Conservation (phyloP, 2,888 invertebrate species). For the Capitulum mitella region DNA sequence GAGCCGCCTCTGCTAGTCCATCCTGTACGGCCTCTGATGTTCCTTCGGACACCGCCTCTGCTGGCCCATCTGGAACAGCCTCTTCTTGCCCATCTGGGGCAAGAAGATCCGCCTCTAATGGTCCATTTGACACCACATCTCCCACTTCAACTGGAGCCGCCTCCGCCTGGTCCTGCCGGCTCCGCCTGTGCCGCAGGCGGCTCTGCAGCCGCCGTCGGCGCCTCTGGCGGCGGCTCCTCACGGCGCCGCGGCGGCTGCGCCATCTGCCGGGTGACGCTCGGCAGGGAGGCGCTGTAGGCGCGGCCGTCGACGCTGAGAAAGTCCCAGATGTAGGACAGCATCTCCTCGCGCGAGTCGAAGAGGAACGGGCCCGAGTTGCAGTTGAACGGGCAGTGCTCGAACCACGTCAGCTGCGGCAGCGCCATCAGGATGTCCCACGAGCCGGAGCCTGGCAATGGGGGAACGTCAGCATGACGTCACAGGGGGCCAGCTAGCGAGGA, state of each 20-base stretch:
- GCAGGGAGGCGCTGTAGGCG: neutral
- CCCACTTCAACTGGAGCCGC: too few species aligned
- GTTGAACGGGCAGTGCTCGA: slow-evolving; percentile 35
- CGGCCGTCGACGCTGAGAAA: neutral
- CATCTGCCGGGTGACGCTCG: neutral
- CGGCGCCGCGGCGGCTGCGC: neutral
- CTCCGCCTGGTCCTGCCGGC: neutral
- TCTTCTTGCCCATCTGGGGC: too few species aligned
- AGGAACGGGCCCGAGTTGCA: slow-evolving; percentile 34
- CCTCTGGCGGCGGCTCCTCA: neutral
- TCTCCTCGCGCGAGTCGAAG: slow-evolving; percentile 33
- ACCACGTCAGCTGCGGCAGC: slow-evolving; percentile 30
- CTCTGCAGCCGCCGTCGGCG: neutral
- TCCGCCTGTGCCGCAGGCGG: neutral
- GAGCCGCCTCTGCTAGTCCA: too few species aligned
- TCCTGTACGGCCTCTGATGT: neutral
- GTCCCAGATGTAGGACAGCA: slow-evolving; percentile 32
- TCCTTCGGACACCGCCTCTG: too few species aligned
- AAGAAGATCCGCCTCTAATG: too few species aligned
- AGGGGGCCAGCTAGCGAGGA: too few species aligned
- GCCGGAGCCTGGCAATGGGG: slow-evolving; percentile 27
- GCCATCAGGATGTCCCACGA: slow-evolving; percentile 32
- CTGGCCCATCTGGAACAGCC: too few species aligned
- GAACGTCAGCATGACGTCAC: too few species aligned
- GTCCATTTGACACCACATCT: too few species aligned